These are phyloP conservation scores for Laspeyria flexula DNA, from an alignment of 2,888 invertebrate species.

Conservation along the genomic window DNA sequence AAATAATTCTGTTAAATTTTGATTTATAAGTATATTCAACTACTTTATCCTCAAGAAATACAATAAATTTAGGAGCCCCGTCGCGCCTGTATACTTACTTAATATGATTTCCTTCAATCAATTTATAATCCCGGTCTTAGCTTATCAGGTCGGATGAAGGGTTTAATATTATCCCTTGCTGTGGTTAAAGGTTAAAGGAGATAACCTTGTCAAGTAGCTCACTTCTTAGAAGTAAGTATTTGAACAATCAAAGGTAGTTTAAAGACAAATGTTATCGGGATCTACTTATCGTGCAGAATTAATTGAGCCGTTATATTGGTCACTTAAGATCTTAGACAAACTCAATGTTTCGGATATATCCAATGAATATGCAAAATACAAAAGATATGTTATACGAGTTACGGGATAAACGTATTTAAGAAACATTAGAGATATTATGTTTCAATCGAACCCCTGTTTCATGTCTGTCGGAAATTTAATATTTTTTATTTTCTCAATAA, in stretches of 20 bases:
- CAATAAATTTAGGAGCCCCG: no score
- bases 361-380: not conserved
- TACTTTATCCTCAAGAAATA: no score
- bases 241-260: conserved; percentile 16
- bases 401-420: no score
- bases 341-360: not conserved
- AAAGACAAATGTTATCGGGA: conserved; percentile 13
- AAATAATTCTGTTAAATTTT: no score
- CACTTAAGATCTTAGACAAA: no score
- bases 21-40: no score
- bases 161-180: conserved; percentile 11
- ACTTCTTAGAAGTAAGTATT: conserved; percentile 8
- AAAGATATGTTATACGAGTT: no score
- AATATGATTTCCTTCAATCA: conserved; percentile 13
- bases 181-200: conserved; percentile 29
- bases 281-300: conserved; percentile 22
- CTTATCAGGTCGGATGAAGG: conserved; percentile 17
- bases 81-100: no score
- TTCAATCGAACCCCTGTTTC: no score
- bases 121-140: conserved; percentile 3
- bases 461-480: no score
- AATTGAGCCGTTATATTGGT: conserved; percentile 31
- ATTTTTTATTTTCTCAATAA: no score
- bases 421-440: no score
- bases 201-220: conserved; percentile 18